Evolutionary conservation across 2,888 invertebrate species (phyloP), one percentile per base, ranked within the genome.

Genomic region (Philaethria dido): DNA sequence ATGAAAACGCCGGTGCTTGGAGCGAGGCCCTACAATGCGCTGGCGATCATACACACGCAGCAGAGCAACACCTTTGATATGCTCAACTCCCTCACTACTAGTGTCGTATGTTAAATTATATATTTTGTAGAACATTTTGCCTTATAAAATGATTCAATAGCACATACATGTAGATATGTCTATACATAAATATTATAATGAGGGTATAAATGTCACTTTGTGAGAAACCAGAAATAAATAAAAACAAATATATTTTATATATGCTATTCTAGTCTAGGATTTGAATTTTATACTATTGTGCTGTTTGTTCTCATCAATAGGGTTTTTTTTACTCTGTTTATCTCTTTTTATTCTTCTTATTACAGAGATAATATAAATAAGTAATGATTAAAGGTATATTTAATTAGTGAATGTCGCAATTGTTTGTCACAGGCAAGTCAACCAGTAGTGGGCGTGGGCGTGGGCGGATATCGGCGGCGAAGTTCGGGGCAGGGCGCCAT

Each of bases 41-140:
- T 93, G 54, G 92, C 93, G 72, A 93, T 93, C 83, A 93, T 93
- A 52, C 90, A 93, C 86, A 93, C 93, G 69, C 92, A 93, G 80
- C 93, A 92, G 81, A 91, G 87, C 85, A 93, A 84, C 81, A 93
- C 91, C 72, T 93, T 92, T 77, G 93, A 93, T 66, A 92, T 93
- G 91, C 92, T 93, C 75, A 93, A 93, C 81, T 91, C 93, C 13
- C 85, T 93, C 68, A 92, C 93, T 71, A 93, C 93, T 68, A 92
- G 92, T 72, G 92, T 92, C 25, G 92, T 93, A 48, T 85, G 91
- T 89, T 42, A 18, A n/a, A 39, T 13, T 20, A 16, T 13, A 16
- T 50, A 50, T 16, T 50, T 9, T 33, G n/a, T 44, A 4, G 6
- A 44, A 45, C 6, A 29, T 29, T 29, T 29, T 29, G 3, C 29